Evolutionary conservation across 2,113 vertebrate genomes (phyloP).

Genomic region (Garra rufa): DNA sequence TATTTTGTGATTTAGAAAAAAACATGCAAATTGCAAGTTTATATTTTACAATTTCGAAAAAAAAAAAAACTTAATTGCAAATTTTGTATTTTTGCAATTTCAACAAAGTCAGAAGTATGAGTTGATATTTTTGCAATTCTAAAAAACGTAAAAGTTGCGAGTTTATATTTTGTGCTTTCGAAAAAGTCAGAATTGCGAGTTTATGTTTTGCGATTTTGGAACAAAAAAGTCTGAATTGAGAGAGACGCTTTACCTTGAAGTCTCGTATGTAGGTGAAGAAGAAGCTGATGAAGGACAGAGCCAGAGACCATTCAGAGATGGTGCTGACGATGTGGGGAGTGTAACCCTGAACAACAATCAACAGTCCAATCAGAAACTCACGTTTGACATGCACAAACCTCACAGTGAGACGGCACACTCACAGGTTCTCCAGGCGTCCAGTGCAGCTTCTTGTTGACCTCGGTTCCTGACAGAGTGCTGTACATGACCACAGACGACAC

Average conservation of each 20-base stretch:
- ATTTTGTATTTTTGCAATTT: too few relatives aligned
- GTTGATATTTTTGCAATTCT: too few relatives aligned
- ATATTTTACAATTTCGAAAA: too few relatives aligned
- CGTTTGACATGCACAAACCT: not conserved
- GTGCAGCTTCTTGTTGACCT: slow-evolving; percentile 83
- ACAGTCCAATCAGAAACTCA: not conserved
- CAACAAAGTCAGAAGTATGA: too few relatives aligned
- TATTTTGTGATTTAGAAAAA: too few relatives aligned
- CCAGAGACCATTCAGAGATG: slow-evolving; percentile 88
- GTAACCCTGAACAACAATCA: slow-evolving; percentile 82
- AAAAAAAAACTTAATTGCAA: too few relatives aligned
- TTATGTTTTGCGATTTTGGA: too few relatives aligned
- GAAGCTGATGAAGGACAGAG: slow-evolving; percentile 91
- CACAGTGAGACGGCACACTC: not conserved
- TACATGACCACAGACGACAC: slow-evolving; percentile 85
- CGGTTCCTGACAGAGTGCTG: slow-evolving; percentile 77
- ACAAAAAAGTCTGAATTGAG: too few relatives aligned
- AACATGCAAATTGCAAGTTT: too few relatives aligned
- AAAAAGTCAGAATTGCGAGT: too few relatives aligned
- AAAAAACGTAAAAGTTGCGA: too few relatives aligned
- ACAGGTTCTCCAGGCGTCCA: slow-evolving; percentile 84
- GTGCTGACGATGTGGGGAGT: slow-evolving; percentile 85
- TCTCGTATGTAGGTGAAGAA: slow-evolving; percentile 94
- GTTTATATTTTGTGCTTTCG: too few relatives aligned
- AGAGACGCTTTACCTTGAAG: slow-evolving; percentile 85